Base-by-base conservation (phyloP, 2,113 vertebrate species). In the Eurystomus gularis region DNA sequence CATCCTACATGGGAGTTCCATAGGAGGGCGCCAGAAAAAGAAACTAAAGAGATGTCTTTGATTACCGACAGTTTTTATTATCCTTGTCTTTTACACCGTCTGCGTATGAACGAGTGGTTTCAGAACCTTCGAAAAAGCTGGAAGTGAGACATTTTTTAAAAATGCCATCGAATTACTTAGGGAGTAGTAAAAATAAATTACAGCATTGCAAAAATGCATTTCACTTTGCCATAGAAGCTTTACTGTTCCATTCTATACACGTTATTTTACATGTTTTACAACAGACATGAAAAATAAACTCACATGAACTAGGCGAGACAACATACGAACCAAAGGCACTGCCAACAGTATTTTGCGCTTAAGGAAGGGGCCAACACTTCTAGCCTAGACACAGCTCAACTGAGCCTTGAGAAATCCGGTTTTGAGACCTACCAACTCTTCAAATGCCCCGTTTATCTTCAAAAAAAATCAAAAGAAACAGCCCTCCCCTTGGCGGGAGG, bases 141-240 rank as follows among this genome's bases (percentile, higher is more conserved):
- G 52, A 82, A 80, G 61, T 95, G 87, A 55, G 90, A 77, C 94
- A 66, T 94, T 90, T 96, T 92, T 72, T 73, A 88, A 96, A 94
- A 97, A 97, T 93, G 94, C 92, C 95, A 78, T 83, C 69, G 88
- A 66, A 77, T 93, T 76, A 86, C 90, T 40, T n/a, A 55, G 57
- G 81, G 73, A 96, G 96, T 97, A 97, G 49, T 96, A 97, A 97
- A 97, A 97, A 97, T 97, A 97, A 97, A 95, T 97, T 96, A 96
- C 90, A 88, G 60, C 92, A 91, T 96, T 86, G 81, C 95, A 73
- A 91, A 25, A 97, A 96, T 69, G 94, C 96, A 92, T 96, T 94
- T 97, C 93, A 96, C 88, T 97, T 96, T 97, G 91, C 95, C 94
- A 96, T 94, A 96, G 94, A 96, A 97, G 97, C 96, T 98, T 95